Base-by-base conservation (phyloP, 2,113 vertebrate species). In the Burhinus bistriatus region DNA sequence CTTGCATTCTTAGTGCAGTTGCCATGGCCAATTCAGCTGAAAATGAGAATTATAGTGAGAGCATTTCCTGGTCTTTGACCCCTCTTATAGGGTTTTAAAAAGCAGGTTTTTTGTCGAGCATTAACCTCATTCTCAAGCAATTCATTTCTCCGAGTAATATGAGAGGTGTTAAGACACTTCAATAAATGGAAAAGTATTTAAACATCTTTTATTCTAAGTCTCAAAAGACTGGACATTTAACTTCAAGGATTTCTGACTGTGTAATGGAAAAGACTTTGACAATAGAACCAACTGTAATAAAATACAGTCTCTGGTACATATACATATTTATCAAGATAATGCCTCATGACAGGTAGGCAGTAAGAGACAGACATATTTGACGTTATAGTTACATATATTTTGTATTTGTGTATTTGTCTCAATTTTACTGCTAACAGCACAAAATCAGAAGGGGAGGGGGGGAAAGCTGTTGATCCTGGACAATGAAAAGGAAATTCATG, bases 31-130 rank as follows among this genome's bases (percentile, higher is more conserved):
- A 98, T 98, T 98, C 97, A 97, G 86, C 96, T 97, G 97, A 97
- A 98, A 98, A 98, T 93, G 95, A 97, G 98, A 98, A 98, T 97
- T 98, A 97, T 90, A 98, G 95, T 93, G 96, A 97, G 95, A 95
- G 92, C 93, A 91, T 96, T 98, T 97, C 97, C 97, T 98, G 98
- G 97, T 97, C 98, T 98, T 98, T 98, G 97, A 98, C 97, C 97
- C 92, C 97, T 97, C 96, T 72, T 97, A 94, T 69, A 96, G 95
- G 89, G 73, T 97, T 98, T 98, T 96, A 93, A 98, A 98, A 98
- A 97, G 97, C 95, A 90, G 87, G 15, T 73, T 97, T 98, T 98
- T 95, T 97, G 89, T 80, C 96, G 87, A 97, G 89, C 77, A 93
- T 97, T 98, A 96, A 97, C 97, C 93, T 97, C 91, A 90, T 97